Evolutionary conservation across 2,888 invertebrate genomes (phyloP).

Genomic region (Resseliella maxima): DNA sequence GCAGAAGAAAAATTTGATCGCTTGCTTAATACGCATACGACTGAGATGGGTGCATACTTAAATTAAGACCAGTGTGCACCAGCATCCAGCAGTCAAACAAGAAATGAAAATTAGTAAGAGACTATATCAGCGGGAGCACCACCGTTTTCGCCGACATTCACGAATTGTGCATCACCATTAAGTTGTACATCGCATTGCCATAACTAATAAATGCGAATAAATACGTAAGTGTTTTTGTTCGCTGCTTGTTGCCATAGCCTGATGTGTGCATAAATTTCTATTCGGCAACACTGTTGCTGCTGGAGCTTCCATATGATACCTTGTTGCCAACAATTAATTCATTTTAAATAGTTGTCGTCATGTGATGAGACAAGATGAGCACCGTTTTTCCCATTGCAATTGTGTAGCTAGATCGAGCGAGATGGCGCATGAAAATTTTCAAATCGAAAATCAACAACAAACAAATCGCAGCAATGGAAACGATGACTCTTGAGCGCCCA

Average conservation of each 20-base stretch:
- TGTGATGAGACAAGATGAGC: background rate
- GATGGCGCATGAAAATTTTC: background rate
- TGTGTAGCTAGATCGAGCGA: background rate
- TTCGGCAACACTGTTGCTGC: constrained; percentile 30
- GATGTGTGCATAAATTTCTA: constrained; percentile 12
- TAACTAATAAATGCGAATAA: constrained; percentile 36
- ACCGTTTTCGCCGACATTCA: background rate
- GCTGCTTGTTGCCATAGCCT: background rate
- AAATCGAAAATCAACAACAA: background rate
- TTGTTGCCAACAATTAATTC: constrained; percentile 51
- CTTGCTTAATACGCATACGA: background rate
- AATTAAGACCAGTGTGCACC: background rate
- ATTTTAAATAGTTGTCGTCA: constrained; percentile 52
- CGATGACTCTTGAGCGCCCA: constrained; percentile 26
- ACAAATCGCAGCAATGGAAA: constrained; percentile 12
- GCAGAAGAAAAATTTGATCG: background rate
- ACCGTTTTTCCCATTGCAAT: constrained; percentile 37
- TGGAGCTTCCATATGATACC: background rate
- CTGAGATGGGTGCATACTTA: background rate
- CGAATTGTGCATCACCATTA: constrained; percentile 1
- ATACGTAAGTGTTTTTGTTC: constrained; percentile 14
- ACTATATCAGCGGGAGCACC: constrained; percentile 33
- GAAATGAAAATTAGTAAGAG: background rate
- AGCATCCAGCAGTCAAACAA: background rate
- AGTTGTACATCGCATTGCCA: constrained; percentile 17